Conservation (phyloP, 2,113 vertebrate genomes). For the Aphyosemion australe region DNA sequence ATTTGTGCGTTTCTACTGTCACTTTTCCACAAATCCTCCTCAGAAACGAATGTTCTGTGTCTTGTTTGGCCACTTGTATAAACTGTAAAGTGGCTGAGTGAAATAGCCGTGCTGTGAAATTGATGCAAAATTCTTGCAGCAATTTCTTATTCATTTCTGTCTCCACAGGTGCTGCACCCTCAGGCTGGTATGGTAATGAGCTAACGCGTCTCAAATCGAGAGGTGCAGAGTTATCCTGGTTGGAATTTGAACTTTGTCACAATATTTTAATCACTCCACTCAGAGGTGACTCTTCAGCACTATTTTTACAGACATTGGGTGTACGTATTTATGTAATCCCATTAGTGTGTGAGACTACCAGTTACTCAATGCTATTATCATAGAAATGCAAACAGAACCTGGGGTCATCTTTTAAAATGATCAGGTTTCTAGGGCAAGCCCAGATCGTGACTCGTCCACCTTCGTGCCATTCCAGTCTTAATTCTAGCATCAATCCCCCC, state of each 20-base stretch:
- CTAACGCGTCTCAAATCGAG: constrained; percentile 40
- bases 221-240: constrained; percentile 28
- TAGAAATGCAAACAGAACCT: no score
- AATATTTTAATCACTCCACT: background rate
- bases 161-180: constrained; percentile 39
- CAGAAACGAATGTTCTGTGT: background rate
- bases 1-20: no score
- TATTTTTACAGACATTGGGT: background rate
- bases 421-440: no score
- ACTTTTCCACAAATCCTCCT: no score
- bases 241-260: constrained; percentile 24
- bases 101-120: constrained; percentile 33
- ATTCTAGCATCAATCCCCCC: no score
- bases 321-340: background rate
- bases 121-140: constrained; percentile 28
- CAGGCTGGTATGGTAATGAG: constrained; percentile 51
- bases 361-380: background rate
- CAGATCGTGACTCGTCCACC: no score
- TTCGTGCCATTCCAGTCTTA: no score
- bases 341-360: background rate
- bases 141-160: constrained; percentile 52
- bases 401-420: no score
- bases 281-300: background rate
- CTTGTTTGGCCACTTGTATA: constrained; percentile 38
- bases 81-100: constrained; percentile 13